A percentile compares a stretch with the other conserved stretches of the same genome.
These are phyloP conservation scores for Ennomos quercinarius DNA, from an alignment of 2,888 invertebrate genomes.

Conservation along the genomic window DNA sequence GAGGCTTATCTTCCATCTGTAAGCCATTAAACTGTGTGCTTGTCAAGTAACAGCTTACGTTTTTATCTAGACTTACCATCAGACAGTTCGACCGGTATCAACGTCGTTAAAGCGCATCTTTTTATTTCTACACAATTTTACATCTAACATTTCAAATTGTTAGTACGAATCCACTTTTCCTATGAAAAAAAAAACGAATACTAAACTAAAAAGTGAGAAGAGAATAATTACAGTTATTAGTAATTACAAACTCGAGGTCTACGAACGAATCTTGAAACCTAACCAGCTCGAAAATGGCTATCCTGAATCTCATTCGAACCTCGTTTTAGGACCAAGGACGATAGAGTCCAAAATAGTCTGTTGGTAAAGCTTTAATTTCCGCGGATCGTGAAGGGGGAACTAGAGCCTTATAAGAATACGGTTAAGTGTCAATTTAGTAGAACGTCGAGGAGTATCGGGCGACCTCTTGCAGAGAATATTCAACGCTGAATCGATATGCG, in stretches of 20 bases:
- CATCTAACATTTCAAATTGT: slow-evolving; percentile 22
- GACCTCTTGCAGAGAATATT: slow-evolving; percentile 49
- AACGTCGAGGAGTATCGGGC: slow-evolving; percentile 38
- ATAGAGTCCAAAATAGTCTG: slow-evolving; percentile 58
- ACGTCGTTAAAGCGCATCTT: slow-evolving; percentile 27
- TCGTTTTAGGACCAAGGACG: slow-evolving; percentile 42
- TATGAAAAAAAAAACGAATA: slow-evolving; percentile 50
- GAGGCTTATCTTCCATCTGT: slow-evolving; percentile 33
- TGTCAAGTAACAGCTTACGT: slow-evolving; percentile 26
- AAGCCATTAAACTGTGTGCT: slow-evolving; percentile 31
- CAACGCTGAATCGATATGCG: slow-evolving; percentile 54
- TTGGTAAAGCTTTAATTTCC: slow-evolving; percentile 51
- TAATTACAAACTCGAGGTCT: slow-evolving; percentile 67
- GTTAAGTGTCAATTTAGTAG: slow-evolving; percentile 59
- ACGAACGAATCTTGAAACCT: slow-evolving; percentile 64
- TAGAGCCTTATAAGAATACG: slow-evolving; percentile 53
- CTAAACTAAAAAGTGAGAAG: slow-evolving; percentile 52
- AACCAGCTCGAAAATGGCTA: slow-evolving; percentile 60
- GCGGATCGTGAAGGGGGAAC: slow-evolving; percentile 48
- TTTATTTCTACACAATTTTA: too few species aligned
- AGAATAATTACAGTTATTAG: slow-evolving; percentile 70
- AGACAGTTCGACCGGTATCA: slow-evolving; percentile 26
- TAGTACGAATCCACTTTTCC: slow-evolving; percentile 33
- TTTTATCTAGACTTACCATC: slow-evolving; percentile 35
- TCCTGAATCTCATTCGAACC: slow-evolving; percentile 47